These are phyloP conservation scores for Rotaria sp. DNA, from an alignment of 2,888 invertebrate genomes.

Conservation along the genomic window DNA sequence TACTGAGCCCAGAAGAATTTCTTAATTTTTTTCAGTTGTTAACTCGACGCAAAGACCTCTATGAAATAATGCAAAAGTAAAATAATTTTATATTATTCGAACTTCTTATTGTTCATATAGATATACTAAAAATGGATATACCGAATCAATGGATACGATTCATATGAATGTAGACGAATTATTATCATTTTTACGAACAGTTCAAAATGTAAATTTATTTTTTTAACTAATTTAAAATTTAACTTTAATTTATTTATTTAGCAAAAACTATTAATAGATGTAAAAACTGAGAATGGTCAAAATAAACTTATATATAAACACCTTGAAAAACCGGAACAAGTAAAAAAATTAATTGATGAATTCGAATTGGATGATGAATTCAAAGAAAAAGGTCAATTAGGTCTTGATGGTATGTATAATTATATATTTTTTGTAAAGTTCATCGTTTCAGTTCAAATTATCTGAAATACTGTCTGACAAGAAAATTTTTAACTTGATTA, in stretches of 20 bases:
- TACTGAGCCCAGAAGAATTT: neutral
- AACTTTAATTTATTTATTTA: no score
- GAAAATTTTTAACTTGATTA: no score
- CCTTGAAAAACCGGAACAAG: neutral
- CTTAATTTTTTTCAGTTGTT: neutral
- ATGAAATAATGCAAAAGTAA: neutral
- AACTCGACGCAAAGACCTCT: neutral
- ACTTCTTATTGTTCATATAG: neutral
- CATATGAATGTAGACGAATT: neutral
- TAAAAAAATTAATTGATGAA: neutral
- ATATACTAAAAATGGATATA: neutral
- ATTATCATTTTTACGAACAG: neutral
- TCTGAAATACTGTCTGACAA: no score
- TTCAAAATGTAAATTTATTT: neutral
- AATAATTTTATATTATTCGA: neutral
- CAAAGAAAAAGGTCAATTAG: neutral
- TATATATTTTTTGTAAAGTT: neutral
- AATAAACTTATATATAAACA: neutral
- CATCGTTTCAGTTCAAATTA: no score
- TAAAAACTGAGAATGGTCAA: no score
- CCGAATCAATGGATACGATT: neutral
- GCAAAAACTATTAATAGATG: no score
- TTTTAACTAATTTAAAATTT: no score
- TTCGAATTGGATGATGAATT: neutral
- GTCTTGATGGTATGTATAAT: neutral